Evolutionary conservation across 2,888 invertebrate species (phyloP).

Genomic region (Pantelozetes paolii): DNA sequence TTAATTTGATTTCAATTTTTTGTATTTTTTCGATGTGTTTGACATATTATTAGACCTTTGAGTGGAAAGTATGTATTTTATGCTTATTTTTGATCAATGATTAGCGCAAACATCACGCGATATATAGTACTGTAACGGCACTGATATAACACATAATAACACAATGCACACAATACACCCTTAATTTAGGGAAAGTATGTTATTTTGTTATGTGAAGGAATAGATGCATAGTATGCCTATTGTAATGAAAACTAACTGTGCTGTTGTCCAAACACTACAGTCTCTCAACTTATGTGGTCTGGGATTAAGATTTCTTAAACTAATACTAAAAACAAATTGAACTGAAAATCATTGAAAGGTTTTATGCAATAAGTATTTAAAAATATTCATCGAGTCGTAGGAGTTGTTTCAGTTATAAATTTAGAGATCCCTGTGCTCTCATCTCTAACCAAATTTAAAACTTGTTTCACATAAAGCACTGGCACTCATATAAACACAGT

Average conservation of each 20-base stretch:
- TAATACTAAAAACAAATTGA: neutral
- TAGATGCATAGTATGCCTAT: neutral
- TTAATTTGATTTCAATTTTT: neutral
- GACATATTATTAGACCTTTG: too few species aligned
- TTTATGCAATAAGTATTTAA: neutral
- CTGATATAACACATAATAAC: too few species aligned
- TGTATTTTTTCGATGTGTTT: too few species aligned
- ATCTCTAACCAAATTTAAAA: conserved; percentile 2
- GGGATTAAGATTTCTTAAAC: neutral
- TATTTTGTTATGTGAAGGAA: neutral
- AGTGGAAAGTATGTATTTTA: too few species aligned
- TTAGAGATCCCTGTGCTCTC: conserved; percentile 1
- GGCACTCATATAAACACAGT: neutral
- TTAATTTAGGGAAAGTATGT: neutral
- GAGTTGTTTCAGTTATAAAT: neutral
- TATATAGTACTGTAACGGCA: too few species aligned
- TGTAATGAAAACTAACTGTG: neutral
- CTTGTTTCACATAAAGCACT: neutral
- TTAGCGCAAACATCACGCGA: too few species aligned
- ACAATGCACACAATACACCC: neutral
- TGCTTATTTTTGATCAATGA: too few species aligned
- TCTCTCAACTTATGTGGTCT: neutral
- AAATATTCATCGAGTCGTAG: neutral
- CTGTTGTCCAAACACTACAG: conserved; percentile 5
- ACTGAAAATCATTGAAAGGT: neutral